A percentile compares a stretch with the other conserved stretches of the same genome.
Conservation (phyloP, 2,113 vertebrate genomes). For the Strigops habroptila region DNA sequence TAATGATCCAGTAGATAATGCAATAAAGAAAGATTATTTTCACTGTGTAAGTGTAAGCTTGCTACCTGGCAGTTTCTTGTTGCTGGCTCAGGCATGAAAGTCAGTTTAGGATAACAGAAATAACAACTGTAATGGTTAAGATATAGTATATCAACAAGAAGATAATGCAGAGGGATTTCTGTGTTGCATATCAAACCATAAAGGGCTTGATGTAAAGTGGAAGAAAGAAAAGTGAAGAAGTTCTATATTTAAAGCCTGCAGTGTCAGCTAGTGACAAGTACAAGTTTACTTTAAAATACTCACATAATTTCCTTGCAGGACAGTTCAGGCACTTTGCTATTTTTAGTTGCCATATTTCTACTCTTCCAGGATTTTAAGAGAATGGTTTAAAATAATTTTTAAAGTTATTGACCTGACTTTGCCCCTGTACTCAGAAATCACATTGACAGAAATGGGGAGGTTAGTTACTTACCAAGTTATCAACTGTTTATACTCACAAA, state of each 20-base stretch:
- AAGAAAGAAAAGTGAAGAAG: not conserved
- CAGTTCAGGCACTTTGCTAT: not conserved
- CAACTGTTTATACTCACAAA: not conserved
- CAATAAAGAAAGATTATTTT: constrained; percentile 40
- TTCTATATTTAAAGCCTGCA: not conserved
- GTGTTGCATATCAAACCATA: not conserved
- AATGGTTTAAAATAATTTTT: not conserved
- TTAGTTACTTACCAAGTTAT: not conserved
- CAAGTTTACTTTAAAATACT: not conserved
- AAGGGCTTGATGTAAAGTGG: not conserved
- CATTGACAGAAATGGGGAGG: not conserved
- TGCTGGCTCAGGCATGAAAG: not conserved
- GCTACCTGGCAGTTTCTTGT: constrained; percentile 37
- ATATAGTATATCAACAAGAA: not conserved
- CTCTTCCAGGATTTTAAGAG: not conserved
- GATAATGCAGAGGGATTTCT: not conserved
- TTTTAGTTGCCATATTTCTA: not conserved
- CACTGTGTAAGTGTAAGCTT: not conserved
- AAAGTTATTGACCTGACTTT: not conserved
- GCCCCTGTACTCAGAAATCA: not conserved
- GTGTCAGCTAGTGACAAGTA: not conserved
- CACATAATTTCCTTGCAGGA: not conserved
- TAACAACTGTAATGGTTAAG: not conserved
- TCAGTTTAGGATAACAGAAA: constrained; percentile 15
- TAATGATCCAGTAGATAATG: constrained; percentile 46